Evolutionary conservation across 2,888 invertebrate genomes (phyloP).

Genomic region (Prenolepis imparis): DNA sequence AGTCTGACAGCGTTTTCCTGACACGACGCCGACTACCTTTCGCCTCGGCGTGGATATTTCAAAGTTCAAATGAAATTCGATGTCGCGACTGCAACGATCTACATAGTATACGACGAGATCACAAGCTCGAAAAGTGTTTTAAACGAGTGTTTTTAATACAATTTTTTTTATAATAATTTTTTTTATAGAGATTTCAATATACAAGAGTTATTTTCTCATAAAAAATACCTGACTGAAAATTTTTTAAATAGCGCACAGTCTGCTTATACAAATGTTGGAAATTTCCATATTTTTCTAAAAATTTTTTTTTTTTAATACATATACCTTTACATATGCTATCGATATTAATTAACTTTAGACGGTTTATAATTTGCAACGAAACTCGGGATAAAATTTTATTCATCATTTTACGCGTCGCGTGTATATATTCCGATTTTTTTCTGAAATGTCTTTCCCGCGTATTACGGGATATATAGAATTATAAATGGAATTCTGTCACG

Average conservation of each 20-base stretch:
- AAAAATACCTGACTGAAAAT: background rate
- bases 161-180: background rate
- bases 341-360: background rate
- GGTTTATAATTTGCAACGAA: background rate
- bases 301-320: background rate
- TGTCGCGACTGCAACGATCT: background rate
- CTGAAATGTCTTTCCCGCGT: background rate
- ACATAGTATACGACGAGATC: background rate
- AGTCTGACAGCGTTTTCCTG: conserved; percentile 44
- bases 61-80: conserved; percentile 33
- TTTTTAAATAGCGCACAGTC: background rate
- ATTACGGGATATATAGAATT: background rate
- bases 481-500: background rate
- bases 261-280: background rate
- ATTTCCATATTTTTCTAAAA: background rate
- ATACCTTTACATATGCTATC: background rate
- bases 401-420: background rate
- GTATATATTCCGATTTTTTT: background rate
- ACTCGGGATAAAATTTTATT: background rate
- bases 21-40: conserved; percentile 30
- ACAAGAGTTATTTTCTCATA: background rate
- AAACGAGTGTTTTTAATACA: background rate
- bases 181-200: background rate
- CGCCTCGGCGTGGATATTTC: conserved; percentile 15
- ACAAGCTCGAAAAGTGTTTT: background rate